phyloP scores from a whole-genome alignment of 2,888 invertebrate genomes.

The Drosophila flavopinicola region DNA sequence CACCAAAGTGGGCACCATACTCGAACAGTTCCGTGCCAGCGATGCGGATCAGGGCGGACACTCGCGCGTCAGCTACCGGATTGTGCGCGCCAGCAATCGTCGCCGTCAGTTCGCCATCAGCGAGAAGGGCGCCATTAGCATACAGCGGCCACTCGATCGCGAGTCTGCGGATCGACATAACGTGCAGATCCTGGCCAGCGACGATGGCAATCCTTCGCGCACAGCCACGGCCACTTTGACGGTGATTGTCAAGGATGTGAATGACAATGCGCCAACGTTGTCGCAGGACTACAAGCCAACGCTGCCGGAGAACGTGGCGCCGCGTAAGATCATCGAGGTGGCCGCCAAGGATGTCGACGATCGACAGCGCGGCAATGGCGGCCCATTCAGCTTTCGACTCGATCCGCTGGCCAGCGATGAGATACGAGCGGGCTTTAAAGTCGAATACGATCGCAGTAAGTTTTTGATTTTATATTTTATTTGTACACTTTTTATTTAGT shows the following conservation, averaged over 20 bases:
- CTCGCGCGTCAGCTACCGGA: conserved; percentile 93
- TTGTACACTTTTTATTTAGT: too few relatives aligned
- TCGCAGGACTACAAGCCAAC: conserved; percentile 95
- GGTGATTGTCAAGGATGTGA: conserved; percentile 96
- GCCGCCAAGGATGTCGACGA: conserved; percentile 96
- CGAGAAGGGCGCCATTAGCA: conserved; percentile 96
- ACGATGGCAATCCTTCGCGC: conserved; percentile 95
- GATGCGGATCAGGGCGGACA: conserved; percentile 97
- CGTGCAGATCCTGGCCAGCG: conserved; percentile 96
- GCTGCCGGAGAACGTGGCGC: conserved; percentile 94
- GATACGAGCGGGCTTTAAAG: conserved; percentile 96
- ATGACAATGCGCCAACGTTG: conserved; percentile 96
- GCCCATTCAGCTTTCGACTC: conserved; percentile 95
- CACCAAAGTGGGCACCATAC: conserved; percentile 93
- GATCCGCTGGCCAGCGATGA: conserved; percentile 96
- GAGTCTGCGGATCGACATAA: conserved; percentile 97
- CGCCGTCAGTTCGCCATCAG: conserved; percentile 96
- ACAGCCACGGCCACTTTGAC: conserved; percentile 96
- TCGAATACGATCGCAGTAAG: conserved; percentile 97
- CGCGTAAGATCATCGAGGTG: conserved; percentile 95
- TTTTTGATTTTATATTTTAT: too few relatives aligned
- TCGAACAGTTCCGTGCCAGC: conserved; percentile 96
- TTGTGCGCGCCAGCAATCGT: conserved; percentile 94
- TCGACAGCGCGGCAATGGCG: conserved; percentile 95
- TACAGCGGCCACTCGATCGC: conserved; percentile 94